Evolutionary conservation across 2,113 vertebrate genomes (phyloP), one percentile per base, ranked within the genome.

Genomic region (Erpornis zantholeuca): DNA sequence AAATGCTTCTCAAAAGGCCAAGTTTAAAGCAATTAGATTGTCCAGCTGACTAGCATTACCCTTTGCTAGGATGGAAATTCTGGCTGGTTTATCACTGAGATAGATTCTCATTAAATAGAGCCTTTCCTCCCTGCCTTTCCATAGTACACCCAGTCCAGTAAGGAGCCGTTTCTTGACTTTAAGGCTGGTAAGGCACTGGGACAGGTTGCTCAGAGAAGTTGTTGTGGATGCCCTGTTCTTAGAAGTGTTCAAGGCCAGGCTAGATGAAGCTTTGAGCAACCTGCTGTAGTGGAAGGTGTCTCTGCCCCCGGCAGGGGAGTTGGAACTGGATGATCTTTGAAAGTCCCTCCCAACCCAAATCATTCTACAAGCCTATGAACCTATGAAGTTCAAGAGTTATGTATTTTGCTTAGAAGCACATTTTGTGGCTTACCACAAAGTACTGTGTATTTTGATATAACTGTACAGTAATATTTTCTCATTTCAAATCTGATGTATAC

Each of bases 251-350:
- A 24, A 72, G 53, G 33, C 33, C 50, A 56, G 44, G 10, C 0
- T 65, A 54, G 36, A 69, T 6, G 28, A 12, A 42, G 24, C n/a
- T 65, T 18, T 28, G 76, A 23, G 25, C 35, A 76, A 18, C 11
- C 25, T 53, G 56, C 2, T 19, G 3, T n/a, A 9, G n/a, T 13
- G 22, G 9, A 13, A 83, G 12, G 1, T 49, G 40, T 15, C 12
- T 15, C 44, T 69, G 33, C 6, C 22, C 14, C 9, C 4, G 4
- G 17, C 1, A 10, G 15, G 2, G 8, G 14, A 4, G 2, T 4
- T 57, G 12, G 35, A 24, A 75, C 22, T 6, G 16, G 12, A 2
- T 35, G 15, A 4, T 13, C 23, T 86, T 33, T 60, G 53, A 76
- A 79, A 29, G 15, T 44, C 9, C 21, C 6, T 80, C 54, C 44